phyloP scores from a whole-genome alignment of 2,888 invertebrate genomes.

The Lycocerus yunnanus region DNA sequence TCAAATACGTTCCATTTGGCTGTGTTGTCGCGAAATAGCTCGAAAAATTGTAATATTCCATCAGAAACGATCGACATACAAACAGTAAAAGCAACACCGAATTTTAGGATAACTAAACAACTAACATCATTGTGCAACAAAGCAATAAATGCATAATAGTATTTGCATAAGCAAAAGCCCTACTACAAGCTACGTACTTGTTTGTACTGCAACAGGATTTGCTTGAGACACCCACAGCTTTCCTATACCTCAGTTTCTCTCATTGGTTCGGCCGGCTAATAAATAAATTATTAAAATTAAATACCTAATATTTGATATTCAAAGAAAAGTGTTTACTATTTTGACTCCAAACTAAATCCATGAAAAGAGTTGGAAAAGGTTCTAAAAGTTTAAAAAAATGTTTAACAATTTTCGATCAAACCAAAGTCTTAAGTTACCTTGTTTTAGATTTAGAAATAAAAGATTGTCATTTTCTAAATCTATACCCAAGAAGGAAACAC shows the following conservation, averaged over 20 bases:
- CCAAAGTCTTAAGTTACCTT: neutral
- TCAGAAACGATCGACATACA: constrained; percentile 34
- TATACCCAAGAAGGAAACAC: neutral
- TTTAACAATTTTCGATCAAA: neutral
- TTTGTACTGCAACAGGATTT: constrained; percentile 64
- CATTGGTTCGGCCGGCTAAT: constrained; percentile 75
- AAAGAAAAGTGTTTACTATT: constrained; percentile 16
- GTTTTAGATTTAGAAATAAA: neutral
- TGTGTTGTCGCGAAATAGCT: constrained; percentile 53
- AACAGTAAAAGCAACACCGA: constrained; percentile 45
- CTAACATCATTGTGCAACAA: constrained; percentile 55
- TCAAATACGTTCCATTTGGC: constrained; percentile 43
- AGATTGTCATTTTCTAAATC: neutral
- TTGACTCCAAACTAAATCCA: constrained; percentile 20
- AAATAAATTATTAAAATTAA: constrained; percentile 58
- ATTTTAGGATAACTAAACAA: constrained; percentile 49
- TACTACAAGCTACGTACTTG: constrained; percentile 65
- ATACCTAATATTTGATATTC: constrained; percentile 34
- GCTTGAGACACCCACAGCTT: constrained; percentile 61
- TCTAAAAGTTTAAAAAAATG: constrained; percentile 2
- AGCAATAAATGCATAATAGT: constrained; percentile 51
- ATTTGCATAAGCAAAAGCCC: constrained; percentile 53
- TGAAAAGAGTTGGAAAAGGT: constrained; percentile 6
- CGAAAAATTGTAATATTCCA: constrained; percentile 26
- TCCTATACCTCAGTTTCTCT: constrained; percentile 77